Evolutionary conservation across 2,888 invertebrate species (phyloP).

Genomic region (Phoronis australis): DNA sequence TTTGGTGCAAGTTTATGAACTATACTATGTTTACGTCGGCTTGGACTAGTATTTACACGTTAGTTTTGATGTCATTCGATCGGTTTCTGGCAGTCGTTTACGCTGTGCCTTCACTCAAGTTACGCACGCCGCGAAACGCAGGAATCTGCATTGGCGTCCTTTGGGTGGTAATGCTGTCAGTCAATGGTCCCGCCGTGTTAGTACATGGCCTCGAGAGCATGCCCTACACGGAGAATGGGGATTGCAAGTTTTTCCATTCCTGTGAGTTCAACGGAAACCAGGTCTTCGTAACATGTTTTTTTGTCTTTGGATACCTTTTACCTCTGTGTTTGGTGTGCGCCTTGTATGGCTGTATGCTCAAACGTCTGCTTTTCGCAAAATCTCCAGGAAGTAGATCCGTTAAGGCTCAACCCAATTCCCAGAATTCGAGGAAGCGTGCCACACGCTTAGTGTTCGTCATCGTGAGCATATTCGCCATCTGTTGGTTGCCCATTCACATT

Average conservation of each 20-base stretch:
- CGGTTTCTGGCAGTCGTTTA: slow-evolving; percentile 87
- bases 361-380: slow-evolving; percentile 75
- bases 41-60: slow-evolving; percentile 86
- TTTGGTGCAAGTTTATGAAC: slow-evolving; percentile 85
- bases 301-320: slow-evolving; percentile 80
- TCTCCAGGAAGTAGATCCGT: slow-evolving; percentile 69
- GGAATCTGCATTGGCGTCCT: slow-evolving; percentile 70
- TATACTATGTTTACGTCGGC: slow-evolving; percentile 88
- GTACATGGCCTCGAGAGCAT: slow-evolving; percentile 30
- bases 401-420: no score
- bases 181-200: slow-evolving; percentile 44
- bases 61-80: slow-evolving; percentile 90
- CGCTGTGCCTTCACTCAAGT: slow-evolving; percentile 80
- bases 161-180: slow-evolving; percentile 68
- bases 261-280: slow-evolving; percentile 13
- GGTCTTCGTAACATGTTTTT: slow-evolving; percentile 56
- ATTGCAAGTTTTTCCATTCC: no score
- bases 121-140: slow-evolving; percentile 77
- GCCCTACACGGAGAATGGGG: no score
- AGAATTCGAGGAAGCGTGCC: slow-evolving; percentile 79
- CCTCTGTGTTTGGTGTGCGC: slow-evolving; percentile 81
- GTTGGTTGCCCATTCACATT: slow-evolving; percentile 91
- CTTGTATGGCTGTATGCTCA: slow-evolving; percentile 83
- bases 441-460: slow-evolving; percentile 88
- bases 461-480: slow-evolving; percentile 84